Percentiles rank a stretch among this genome's conserved stretches.
phyloP scores from a whole-genome alignment of 2,113 vertebrate genomes.

The Hydrochoerus hydrochaeris region DNA sequence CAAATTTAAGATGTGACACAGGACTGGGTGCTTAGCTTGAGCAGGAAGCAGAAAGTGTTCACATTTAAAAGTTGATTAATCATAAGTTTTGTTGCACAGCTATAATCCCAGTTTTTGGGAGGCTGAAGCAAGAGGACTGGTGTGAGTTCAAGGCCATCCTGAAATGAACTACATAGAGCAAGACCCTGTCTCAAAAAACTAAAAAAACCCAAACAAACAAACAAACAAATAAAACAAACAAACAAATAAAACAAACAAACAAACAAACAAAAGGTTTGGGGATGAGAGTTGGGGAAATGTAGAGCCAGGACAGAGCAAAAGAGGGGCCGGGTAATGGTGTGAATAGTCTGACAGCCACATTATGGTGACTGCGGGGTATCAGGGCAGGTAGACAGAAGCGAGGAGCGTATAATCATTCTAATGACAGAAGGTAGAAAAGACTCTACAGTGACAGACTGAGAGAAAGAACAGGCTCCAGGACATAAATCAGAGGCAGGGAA shows the following conservation, averaged over 20 bases:
- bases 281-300: neutral
- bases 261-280: neutral
- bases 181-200: neutral
- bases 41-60: neutral
- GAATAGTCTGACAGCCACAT: neutral
- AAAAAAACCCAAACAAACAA: neutral
- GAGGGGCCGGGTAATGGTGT: neutral
- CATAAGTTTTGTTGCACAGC: neutral
- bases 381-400: neutral
- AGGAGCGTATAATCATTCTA: neutral
- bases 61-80: neutral
- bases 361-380: too few relatives aligned
- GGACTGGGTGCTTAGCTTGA: neutral
- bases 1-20: neutral
- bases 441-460: accelerated
- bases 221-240: too few relatives aligned
- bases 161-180: neutral
- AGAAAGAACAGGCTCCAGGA: neutral
- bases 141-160: neutral
- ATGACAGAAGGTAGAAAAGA: neutral
- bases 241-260: neutral
- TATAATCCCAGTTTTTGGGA: neutral
- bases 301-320: neutral
- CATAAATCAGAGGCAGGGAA: neutral
- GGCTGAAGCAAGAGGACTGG: neutral